Base-by-base conservation (phyloP, 2,113 vertebrate genomes). In the Phaethornis superciliosus region DNA sequence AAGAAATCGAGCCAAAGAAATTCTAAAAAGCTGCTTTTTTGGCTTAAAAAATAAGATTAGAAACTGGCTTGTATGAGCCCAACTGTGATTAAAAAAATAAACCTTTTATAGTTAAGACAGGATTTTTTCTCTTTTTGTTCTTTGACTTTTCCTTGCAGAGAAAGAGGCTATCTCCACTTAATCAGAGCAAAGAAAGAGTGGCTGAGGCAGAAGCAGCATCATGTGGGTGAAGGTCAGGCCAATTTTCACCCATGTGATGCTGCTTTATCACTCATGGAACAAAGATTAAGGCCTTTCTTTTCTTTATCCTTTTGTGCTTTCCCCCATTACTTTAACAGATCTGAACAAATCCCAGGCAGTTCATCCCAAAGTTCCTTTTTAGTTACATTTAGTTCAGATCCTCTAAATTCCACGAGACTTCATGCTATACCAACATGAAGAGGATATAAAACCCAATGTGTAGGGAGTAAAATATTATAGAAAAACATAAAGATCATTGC, bases 1-100 rank as follows among this genome's bases (percentile, higher is more conserved):
- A 97, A 97, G 94, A 97, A 97, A 97, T 78, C 4, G 91, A 97
- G 94, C 96, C 95, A 98, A 97, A 98, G 97, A 97, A 96, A 96
- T 97, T 97, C 91, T 97, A 96, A 96, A 98, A 98, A 98, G 96
- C 58, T 77, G 96, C 79, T 95, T 95, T 97, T 96, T 81, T 96
- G 93, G 82, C 81, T 97, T 95, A 96, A 96, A 97, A 98, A 97
- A 96, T 96, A 98, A 98, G 97, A 98, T 98, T 97, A 98, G 97
- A 98, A 97, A 97, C 97, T 94, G 89, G 88, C 97, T 97, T 98
- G 95, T 96, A 97, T 97, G 94, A 97, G 96, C 97, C 98, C 98
- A 98, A 98, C 97, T 98, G 97, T 98, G 97, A 97, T 98, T 97
- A 97, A 98, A 98, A 98, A 98, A 98, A 97, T 98, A 98, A 98